Evolutionary conservation across 2,888 invertebrate genomes (phyloP), one percentile per base, ranked within the genome.

Genomic region (Thereva unica): DNA sequence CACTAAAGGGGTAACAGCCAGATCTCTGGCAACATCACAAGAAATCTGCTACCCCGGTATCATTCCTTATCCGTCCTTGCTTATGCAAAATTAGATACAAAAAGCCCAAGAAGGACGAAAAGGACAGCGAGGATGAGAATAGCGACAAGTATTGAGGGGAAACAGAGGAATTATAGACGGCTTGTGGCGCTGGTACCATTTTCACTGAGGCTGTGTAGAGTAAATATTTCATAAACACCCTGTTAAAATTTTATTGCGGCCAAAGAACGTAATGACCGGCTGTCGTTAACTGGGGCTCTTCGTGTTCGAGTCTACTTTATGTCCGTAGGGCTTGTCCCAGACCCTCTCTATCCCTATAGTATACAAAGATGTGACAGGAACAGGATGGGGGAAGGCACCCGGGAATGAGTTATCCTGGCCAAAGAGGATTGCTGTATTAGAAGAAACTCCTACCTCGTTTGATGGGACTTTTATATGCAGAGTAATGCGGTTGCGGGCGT

Each of bases 141-240:
- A 40, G 38, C 23, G 41, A 55, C 40, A 23, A 40, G 10, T 47
- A 45, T 47, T 47, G 57, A 47, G 45, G 45, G 47, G 12, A 59
- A 23, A 23, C 23, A 23, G 23, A 23, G 23, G 23, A 23, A 23
- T 23, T 23, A 23, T 23, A 23, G 23, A 23, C 23, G 23, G 23
- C 23, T 23, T 23, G 23, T 23, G 23, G 23, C 23, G 23, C 23
- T 47, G 12, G 57, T 37, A 38, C 6, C 23, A 12, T 41, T 42
- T 10, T 37, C 47, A 59, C n/a, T 35, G n/a, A 47, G 47, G 34
- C 56, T 40, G 23, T 38, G 45, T 35, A n/a, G 57, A 47, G 47
- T 59, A 59, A 59, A 59, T 59, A 59, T 59, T 59, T 59, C 57
- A 59, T 59, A 59, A 59, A 59, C 57, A 59, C 57, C 57, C 57